A percentile compares a stretch with the other conserved stretches of the same genome.
Evolutionary conservation across 2,888 invertebrate genomes (phyloP).

Genomic region (Troides helena): DNA sequence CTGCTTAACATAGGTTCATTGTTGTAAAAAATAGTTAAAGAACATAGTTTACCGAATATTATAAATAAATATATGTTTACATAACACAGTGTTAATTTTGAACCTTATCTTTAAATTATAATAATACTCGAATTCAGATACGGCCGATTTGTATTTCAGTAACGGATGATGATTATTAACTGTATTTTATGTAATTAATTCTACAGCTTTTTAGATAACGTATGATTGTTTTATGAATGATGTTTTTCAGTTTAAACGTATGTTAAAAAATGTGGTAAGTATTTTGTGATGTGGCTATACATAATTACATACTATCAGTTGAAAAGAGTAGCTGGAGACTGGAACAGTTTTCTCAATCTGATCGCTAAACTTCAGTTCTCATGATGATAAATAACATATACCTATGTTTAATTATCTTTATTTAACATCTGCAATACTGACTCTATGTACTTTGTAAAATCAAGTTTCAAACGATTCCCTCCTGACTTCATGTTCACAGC

Average conservation of each 20-base stretch:
- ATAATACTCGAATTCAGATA: conserved; percentile 12
- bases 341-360: too few relatives aligned
- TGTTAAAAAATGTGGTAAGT: conserved; percentile 30
- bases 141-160: background rate
- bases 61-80: conserved; percentile 69
- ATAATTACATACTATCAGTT: conserved; percentile 19
- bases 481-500: conserved; percentile 80
- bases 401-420: conserved; percentile 47
- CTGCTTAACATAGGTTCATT: conserved; percentile 38
- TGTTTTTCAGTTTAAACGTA: conserved; percentile 50
- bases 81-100: conserved; percentile 52
- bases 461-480: conserved; percentile 79
- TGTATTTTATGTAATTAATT: conserved; percentile 22
- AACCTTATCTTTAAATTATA: conserved; percentile 33
- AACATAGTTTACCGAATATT: conserved; percentile 58
- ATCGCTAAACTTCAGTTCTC: too few relatives aligned
- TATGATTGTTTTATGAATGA: conserved; percentile 41
- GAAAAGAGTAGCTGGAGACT: too few relatives aligned
- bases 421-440: conserved; percentile 67
- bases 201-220: conserved; percentile 11
- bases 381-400: conserved; percentile 7
- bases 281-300: conserved; percentile 29
- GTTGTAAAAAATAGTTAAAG: conserved; percentile 46
- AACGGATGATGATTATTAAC: conserved; percentile 11
- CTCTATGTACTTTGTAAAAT: conserved; percentile 74